Conservation (phyloP, 2,888 invertebrate species). For the Tethea ocularis region DNA sequence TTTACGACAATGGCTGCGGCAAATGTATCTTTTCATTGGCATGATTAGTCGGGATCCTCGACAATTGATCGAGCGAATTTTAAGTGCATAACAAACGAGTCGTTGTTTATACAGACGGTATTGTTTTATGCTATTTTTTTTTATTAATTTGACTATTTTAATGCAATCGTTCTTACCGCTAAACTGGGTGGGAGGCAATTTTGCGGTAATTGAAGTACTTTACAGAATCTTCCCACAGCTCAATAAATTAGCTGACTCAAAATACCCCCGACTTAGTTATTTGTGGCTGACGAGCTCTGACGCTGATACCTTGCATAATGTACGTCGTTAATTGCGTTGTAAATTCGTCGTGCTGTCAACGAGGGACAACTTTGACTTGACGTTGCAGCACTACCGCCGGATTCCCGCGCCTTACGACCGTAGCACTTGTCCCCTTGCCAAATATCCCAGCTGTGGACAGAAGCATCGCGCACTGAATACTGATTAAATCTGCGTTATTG, state of each 20-base stretch:
- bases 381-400: conserved; percentile 41
- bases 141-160: conserved; percentile 56
- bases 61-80: conserved; percentile 57
- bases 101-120: conserved; percentile 50
- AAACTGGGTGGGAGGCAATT: conserved; percentile 48
- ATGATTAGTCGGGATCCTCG: conserved; percentile 57
- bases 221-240: conserved; percentile 43
- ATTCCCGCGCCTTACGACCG: conserved; percentile 39
- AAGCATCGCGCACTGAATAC: conserved; percentile 70
- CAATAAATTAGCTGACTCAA: conserved; percentile 56
- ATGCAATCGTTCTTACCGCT: conserved; percentile 42
- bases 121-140: conserved; percentile 46
- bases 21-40: conserved; percentile 49
- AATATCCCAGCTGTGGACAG: conserved; percentile 77
- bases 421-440: conserved; percentile 72
- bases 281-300: conserved; percentile 44
- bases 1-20: conserved; percentile 58
- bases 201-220: conserved; percentile 52
- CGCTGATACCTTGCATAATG: conserved; percentile 62
- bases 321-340: conserved; percentile 56
- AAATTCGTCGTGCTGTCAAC: conserved; percentile 56
- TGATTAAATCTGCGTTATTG: conserved; percentile 76
- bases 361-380: conserved; percentile 48
- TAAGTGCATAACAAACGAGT: conserved; percentile 55
- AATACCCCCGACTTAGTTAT: conserved; percentile 54